Evolutionary conservation across 53 echinoderm and acorn worm genomes (phyloP).

Genomic region (Arbacia lixula): DNA sequence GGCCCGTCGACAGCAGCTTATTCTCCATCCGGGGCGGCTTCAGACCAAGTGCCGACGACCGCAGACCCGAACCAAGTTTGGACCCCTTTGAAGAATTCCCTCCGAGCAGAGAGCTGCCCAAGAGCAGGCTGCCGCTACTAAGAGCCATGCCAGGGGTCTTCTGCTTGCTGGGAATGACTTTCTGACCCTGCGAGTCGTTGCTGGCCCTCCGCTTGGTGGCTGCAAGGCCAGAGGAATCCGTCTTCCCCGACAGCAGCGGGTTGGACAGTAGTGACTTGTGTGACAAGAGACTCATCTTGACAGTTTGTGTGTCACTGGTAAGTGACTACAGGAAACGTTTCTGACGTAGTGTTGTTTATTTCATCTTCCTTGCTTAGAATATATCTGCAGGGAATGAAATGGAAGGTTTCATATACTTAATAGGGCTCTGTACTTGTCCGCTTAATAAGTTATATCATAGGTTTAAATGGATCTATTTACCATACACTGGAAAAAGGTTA

Average conservation of each 20-base stretch:
- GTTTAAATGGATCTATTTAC: no score
- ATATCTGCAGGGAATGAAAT: no score
- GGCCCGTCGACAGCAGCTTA: slow-evolving; percentile 19
- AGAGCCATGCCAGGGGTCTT: background rate
- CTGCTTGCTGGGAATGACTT: slow-evolving; percentile 31
- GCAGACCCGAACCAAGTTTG: background rate
- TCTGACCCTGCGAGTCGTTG: background rate
- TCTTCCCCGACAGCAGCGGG: slow-evolving; percentile 11
- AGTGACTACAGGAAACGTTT: background rate
- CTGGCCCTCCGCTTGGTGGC: slow-evolving; percentile 37
- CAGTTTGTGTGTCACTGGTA: background rate
- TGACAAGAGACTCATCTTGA: slow-evolving; percentile 40
- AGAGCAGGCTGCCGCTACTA: background rate
- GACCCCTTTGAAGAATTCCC: slow-evolving; percentile 1
- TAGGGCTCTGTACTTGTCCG: no score
- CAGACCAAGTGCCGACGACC: slow-evolving; percentile 6
- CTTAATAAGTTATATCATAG: no score
- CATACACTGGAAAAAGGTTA: no score
- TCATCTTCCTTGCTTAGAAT: no score
- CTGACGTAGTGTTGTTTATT: no score
- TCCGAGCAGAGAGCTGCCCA: slow-evolving; percentile 31
- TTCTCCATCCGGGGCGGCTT: slow-evolving; percentile 20
- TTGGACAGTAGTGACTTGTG: slow-evolving; percentile 8
- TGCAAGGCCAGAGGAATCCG: background rate
- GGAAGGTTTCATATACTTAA: no score